Evolutionary conservation across 2,888 invertebrate species (phyloP).

Genomic region (Pseudococcus viburni): DNA sequence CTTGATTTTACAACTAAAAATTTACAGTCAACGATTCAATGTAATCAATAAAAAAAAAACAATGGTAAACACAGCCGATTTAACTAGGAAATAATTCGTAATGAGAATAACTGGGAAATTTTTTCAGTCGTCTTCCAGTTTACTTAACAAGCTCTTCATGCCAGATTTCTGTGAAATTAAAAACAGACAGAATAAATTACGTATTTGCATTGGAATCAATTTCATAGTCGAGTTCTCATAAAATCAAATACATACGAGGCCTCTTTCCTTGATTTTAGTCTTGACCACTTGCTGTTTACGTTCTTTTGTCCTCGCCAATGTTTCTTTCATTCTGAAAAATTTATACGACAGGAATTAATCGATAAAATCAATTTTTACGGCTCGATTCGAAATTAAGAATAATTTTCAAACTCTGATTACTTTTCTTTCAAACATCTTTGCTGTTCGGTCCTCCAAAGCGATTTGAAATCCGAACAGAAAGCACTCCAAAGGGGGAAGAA

Average conservation of each 20-base stretch:
- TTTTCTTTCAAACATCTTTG: constrained; percentile 86
- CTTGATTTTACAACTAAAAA: constrained; percentile 41
- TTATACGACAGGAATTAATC: not conserved
- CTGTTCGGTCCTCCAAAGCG: constrained; percentile 94
- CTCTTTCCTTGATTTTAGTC: constrained; percentile 54
- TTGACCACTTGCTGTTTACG: constrained; percentile 58
- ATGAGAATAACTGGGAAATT: not conserved
- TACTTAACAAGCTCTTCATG: constrained; percentile 28
- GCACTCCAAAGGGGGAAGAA: constrained; percentile 91
- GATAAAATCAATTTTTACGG: not conserved
- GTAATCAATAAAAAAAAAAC: constrained; percentile 2
- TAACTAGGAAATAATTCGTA: constrained; percentile 49
- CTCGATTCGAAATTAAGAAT: not conserved
- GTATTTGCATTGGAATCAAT: not conserved
- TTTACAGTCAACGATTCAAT: constrained; percentile 40
- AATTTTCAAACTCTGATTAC: constrained; percentile 72
- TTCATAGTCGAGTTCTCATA: not conserved
- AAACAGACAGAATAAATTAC: not conserved
- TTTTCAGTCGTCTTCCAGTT: constrained; percentile 53
- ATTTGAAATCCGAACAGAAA: constrained; percentile 94
- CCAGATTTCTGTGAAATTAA: constrained; percentile 16
- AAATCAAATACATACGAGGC: constrained; percentile 52
- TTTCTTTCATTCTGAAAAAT: constrained; percentile 58
- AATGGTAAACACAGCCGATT: constrained; percentile 51
- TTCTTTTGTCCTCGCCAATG: constrained; percentile 56